A percentile compares a stretch with the other conserved stretches of the same genome.
These are phyloP conservation scores for Thaumatotibia leucotreta DNA, from an alignment of 1,140 invertebrate species.

Conservation along the genomic window DNA sequence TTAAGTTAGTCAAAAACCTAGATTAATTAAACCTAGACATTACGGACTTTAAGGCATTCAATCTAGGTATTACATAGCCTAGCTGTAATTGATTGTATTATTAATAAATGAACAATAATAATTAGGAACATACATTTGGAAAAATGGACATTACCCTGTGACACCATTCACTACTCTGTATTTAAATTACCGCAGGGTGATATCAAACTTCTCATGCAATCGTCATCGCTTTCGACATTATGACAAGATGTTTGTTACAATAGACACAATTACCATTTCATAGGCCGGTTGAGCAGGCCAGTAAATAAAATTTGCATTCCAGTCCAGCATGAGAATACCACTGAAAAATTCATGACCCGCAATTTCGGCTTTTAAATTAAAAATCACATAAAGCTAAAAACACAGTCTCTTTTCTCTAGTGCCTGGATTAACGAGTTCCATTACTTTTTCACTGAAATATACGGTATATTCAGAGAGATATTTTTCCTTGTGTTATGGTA, in stretches of 20 bases:
- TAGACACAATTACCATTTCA: background rate
- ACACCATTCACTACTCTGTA: no score
- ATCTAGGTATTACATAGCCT: no score
- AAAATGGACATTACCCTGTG: no score
- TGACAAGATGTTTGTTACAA: background rate
- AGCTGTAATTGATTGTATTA: no score
- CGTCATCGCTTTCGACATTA: background rate
- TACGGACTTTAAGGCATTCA: no score
- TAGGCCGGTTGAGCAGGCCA: background rate
- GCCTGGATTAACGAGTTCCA: background rate
- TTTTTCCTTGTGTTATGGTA: background rate
- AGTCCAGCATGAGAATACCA: background rate
- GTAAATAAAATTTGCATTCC: background rate
- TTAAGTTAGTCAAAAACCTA: no score
- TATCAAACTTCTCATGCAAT: background rate
- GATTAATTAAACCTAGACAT: no score
- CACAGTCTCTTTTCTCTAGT: background rate
- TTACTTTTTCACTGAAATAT: background rate
- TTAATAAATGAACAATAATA: no score
- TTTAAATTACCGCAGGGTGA: no score
- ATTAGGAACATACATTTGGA: no score
- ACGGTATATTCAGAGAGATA: background rate
- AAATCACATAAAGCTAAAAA: conserved; percentile 2
- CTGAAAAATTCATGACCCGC: background rate
- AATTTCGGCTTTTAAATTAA: background rate